Base-by-base conservation (phyloP, 2,113 vertebrate genomes). In the Baryphthengus martii region DNA sequence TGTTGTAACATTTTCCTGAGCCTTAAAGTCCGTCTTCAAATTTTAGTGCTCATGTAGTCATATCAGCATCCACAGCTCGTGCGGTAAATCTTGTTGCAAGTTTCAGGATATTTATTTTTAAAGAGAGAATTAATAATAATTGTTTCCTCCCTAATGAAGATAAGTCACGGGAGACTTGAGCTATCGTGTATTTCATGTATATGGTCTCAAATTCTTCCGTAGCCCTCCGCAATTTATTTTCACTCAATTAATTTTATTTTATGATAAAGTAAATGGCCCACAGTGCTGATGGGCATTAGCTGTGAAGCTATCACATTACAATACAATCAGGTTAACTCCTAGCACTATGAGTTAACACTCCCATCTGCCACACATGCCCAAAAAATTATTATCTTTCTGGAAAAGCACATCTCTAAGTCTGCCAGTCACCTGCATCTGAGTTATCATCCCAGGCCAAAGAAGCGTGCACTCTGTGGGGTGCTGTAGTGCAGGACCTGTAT, bases 201-300 rank as follows among this genome's bases (percentile, higher is more conserved):
- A 93, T 79, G 56, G 80, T 91, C 96, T 95, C 90, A 81, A 86
- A 96, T 83, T 98, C 72, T 94, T 96, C 75, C 90, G 79, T 91
- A 89, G 96, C 95, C 94, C 89, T 89, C 86, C 50, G 86, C 92
- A 96, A 87, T 89, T 96, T 95, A 94, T 95, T 97, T 96, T 97
- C 97, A 98, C 89, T 97, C 97, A 89, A 94, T 95, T 97, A 94
- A 96, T 97, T 97, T 98, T 97, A 97, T 97, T 97, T 98, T 97
- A 97, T 97, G 94, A 97, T 97, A 95, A 98, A 97, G 95, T 97
- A 97, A 98, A 97, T 97, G 97, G 97, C 96, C 94, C 97, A 97
- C 97, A 66, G 91, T 94, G 93, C 83, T 89, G 93, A 91, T 84
- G 79, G 88, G 93, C 90, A 89, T 90, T 95, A 94, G 90, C 92